Evolutionary conservation across 1,140 invertebrate genomes (phyloP).

Genomic region (Drosophila gunungcola): DNA sequence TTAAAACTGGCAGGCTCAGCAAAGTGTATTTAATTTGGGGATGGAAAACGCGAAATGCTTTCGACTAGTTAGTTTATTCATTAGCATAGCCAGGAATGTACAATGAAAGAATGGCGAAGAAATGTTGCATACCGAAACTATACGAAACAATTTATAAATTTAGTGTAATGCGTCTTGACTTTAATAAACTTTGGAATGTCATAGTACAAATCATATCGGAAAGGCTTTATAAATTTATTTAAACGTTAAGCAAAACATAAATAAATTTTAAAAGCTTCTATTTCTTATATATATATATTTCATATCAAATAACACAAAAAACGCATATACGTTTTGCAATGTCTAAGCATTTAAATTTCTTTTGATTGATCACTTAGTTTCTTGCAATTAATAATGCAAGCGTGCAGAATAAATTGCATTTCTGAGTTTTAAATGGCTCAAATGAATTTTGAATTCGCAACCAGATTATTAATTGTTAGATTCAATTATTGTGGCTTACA

Average conservation of each 20-base stretch:
- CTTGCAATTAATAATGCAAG: constrained; percentile 11
- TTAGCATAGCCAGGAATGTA: background rate
- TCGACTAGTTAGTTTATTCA: background rate
- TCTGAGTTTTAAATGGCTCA: background rate
- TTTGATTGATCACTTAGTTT: constrained; percentile 11
- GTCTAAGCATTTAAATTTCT: background rate
- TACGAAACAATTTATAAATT: too few relatives aligned
- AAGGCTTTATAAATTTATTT: too few relatives aligned
- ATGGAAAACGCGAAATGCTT: background rate
- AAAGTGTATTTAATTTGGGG: constrained; percentile 8
- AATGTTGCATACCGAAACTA: too few relatives aligned
- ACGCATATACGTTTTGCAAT: background rate
- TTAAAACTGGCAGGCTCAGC: constrained; percentile 62
- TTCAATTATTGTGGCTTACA: constrained; percentile 28
- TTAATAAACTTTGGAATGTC: too few relatives aligned
- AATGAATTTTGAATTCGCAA: constrained; percentile 14
- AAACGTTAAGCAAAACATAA: too few relatives aligned
- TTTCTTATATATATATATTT: background rate
- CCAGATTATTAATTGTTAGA: constrained; percentile 17
- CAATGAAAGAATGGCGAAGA: background rate
- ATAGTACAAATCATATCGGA: too few relatives aligned
- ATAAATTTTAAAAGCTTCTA: background rate
- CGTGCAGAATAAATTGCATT: background rate
- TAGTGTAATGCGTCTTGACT: too few relatives aligned
- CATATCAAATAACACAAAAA: background rate